Evolutionary conservation across 2,888 invertebrate species (phyloP).

Genomic region (Luffia ferchaultella): DNA sequence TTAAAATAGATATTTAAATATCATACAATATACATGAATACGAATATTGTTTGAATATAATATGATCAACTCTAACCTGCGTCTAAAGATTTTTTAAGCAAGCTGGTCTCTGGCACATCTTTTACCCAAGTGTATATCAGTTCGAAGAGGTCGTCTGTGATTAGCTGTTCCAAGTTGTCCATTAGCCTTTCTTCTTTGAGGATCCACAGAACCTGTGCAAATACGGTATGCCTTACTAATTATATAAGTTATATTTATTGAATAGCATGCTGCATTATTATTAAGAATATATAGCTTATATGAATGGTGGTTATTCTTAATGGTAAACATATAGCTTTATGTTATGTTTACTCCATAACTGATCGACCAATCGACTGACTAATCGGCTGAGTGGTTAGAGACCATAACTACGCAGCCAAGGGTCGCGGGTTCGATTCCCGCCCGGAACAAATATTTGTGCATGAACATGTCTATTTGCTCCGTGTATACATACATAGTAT

Average conservation of each 20-base stretch:
- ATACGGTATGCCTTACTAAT: not conserved
- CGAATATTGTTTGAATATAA: too few species aligned
- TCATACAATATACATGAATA: too few species aligned
- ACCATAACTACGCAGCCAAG: too few species aligned
- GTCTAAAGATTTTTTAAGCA: slow-evolving; percentile 86
- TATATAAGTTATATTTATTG: not conserved
- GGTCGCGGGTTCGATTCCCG: too few species aligned
- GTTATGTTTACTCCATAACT: too few species aligned
- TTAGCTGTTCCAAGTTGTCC: slow-evolving; percentile 71
- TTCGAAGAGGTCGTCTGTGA: slow-evolving; percentile 80
- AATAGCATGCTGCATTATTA: not conserved
- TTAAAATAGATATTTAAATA: too few species aligned
- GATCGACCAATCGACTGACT: too few species aligned
- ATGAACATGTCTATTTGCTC: too few species aligned
- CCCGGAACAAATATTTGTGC: too few species aligned
- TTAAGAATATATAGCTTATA: not conserved
- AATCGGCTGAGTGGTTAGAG: too few species aligned
- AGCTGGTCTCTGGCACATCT: slow-evolving; percentile 72
- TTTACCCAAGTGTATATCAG: slow-evolving; percentile 80
- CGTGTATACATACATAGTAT: too few species aligned
- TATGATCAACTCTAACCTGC: slow-evolving; percentile 45
- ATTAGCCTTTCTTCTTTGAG: slow-evolving; percentile 67
- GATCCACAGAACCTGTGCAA: slow-evolving; percentile 53
- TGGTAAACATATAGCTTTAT: too few species aligned
- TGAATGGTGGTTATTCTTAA: not conserved